phyloP scores from a whole-genome alignment of 2,797 vertebrate genomes.

The Pseudochirops cupreus region DNA sequence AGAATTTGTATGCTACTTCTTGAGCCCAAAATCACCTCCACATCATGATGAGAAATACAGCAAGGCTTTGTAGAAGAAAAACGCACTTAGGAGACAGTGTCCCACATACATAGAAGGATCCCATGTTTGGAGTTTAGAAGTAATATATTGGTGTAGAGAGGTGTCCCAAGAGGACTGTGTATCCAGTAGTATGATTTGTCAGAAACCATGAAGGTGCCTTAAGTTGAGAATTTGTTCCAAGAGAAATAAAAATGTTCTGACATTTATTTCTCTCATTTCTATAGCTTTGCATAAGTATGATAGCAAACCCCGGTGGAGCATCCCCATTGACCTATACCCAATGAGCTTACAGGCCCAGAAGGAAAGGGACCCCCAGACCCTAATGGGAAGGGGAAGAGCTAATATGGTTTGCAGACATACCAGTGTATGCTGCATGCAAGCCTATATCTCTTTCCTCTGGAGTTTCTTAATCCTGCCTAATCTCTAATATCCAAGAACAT shows the following conservation, averaged over 20 bases:
- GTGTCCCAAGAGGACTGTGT: constrained; percentile 21
- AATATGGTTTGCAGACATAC: background rate
- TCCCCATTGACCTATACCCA: background rate
- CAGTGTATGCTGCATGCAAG: background rate
- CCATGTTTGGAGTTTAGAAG: background rate
- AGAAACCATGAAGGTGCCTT: background rate
- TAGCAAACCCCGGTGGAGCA: background rate
- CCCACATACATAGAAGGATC: background rate
- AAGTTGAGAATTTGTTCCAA: constrained; percentile 35
- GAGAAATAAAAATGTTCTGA: constrained; percentile 21
- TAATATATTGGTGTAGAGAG: background rate
- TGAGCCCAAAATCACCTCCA: background rate
- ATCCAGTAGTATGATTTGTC: background rate
- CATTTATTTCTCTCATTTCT: background rate
- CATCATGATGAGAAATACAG: background rate
- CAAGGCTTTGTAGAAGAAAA: background rate
- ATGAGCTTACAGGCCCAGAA: background rate
- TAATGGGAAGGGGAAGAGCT: background rate
- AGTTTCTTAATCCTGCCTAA: constrained; percentile 41
- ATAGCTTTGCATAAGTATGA: background rate
- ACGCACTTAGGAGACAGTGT: background rate
- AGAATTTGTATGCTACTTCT: background rate
- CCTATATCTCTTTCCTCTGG: background rate
- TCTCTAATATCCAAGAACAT: constrained; percentile 25
- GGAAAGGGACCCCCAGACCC: background rate